Evolutionary conservation across 2,888 invertebrate genomes (phyloP), one percentile per base, ranked within the genome.

Genomic region (Lysandra bellargus): DNA sequence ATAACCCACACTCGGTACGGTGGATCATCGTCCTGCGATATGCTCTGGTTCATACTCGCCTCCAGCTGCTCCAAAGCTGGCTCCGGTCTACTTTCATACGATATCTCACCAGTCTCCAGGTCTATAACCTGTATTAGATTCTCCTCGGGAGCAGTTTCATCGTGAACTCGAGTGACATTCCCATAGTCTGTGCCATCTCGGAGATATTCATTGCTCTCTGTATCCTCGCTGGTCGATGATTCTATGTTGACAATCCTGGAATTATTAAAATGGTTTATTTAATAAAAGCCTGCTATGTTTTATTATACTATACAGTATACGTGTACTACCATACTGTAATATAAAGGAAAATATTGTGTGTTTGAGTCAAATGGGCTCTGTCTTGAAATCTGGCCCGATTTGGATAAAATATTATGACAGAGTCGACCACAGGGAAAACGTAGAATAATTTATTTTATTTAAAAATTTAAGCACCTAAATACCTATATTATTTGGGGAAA

Each of bases 221-320:
- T 95, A 53, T 96, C 95, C 73, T 96, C 95, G 60, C 95, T 95
- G 30, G 96, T 95, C 85, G 96, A 96, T 57, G 97, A 96, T 88
- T 97, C 97, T 85, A 97, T 96, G 85, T 96, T 96, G 77, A 96
- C 93, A 85, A 96, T 96, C 64, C 96, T 96, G 87, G 78, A 92
- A 87, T 83, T 40, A 61, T 64, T 40, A 64, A 40, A 7, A 64
- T 53, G 1, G 6, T 23, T 53, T 75, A 49, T 17, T 37, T 44
- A 57, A 44, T 44, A 74, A 74, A 40, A 74, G 6, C 7, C 17
- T 40, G 23, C n/a, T 44, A 4, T n/a, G 30, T 53, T 14, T 14
- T 14, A 53, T 53, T 14, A 53, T 53, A 53, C 53, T 53, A 14
- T 53, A 44, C 7, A 9, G 12, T 53, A 14, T 53, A 44, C 7